Conservation (phyloP, 2,888 invertebrate species). For the Drosophila cyrtoloma region DNA sequence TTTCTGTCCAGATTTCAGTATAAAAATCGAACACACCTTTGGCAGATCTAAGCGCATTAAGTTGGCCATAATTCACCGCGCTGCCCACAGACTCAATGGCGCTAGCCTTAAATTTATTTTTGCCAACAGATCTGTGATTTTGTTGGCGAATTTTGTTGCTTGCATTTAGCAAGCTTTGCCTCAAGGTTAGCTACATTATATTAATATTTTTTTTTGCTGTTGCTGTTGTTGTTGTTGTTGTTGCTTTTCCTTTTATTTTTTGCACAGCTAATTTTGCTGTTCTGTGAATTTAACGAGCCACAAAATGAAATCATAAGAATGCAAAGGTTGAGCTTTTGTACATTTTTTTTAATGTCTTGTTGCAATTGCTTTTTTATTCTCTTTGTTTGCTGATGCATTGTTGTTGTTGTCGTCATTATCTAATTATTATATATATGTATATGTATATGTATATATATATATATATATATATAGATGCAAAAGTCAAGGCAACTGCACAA, state of each 20-base stretch:
- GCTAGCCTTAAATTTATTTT: slow-evolving; percentile 28
- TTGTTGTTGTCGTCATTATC: slow-evolving; percentile 58
- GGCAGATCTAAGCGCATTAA: slow-evolving; percentile 10
- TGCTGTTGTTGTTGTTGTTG: slow-evolving; percentile 7
- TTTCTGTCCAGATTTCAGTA: slow-evolving; percentile 3
- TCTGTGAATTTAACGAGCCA: slow-evolving; percentile 56
- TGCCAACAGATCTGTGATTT: slow-evolving; percentile 16
- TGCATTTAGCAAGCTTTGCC: slow-evolving; percentile 56
- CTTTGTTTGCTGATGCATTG: slow-evolving; percentile 15
- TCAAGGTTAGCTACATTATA: slow-evolving; percentile 62
- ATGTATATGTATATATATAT: slow-evolving; percentile 1
- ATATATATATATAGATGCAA: slow-evolving; percentile 53
- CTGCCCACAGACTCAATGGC: slow-evolving; percentile 29
- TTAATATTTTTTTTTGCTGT: slow-evolving; percentile 28
- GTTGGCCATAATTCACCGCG: slow-evolving; percentile 35
- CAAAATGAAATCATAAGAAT: slow-evolving; percentile 55
- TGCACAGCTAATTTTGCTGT: slow-evolving; percentile 42
- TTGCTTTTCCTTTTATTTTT: slow-evolving; percentile 25
- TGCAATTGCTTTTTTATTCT: slow-evolving; percentile 13
- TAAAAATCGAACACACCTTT: slow-evolving; percentile 22
- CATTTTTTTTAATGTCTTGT: not conserved
- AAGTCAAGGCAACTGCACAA: slow-evolving; percentile 77
- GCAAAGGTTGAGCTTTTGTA: slow-evolving; percentile 54
- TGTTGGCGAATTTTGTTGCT: slow-evolving; percentile 28
- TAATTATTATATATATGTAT: slow-evolving; percentile 52